Evolutionary conservation across 2,113 vertebrate genomes (phyloP).

Genomic region (Chaetodon trifascialis): DNA sequence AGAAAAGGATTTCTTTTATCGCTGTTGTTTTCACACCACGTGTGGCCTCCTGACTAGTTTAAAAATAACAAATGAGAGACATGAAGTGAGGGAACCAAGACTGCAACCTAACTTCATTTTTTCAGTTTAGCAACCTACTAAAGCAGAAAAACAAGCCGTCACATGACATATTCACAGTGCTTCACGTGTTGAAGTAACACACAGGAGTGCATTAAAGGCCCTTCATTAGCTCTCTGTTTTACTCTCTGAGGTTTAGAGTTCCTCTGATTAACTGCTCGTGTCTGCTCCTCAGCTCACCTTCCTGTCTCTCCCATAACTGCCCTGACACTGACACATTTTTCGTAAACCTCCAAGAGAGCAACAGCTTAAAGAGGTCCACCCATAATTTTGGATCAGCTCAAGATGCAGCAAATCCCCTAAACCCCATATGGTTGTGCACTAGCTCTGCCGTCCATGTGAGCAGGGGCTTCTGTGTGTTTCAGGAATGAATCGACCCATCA

Average conservation of each 20-base stretch:
- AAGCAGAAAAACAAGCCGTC: background rate
- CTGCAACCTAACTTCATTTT: background rate
- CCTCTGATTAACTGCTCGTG: too few species aligned
- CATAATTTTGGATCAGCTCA: conserved; percentile 55
- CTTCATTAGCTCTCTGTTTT: background rate
- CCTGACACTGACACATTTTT: too few species aligned
- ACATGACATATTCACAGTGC: background rate
- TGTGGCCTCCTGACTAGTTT: background rate
- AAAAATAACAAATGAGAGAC: background rate
- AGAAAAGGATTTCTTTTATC: background rate
- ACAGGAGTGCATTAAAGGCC: background rate
- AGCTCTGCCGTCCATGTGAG: conserved; percentile 22
- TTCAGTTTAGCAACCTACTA: background rate
- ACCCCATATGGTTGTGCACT: conserved; percentile 29
- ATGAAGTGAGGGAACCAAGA: background rate
- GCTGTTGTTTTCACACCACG: background rate
- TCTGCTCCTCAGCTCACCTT: background rate
- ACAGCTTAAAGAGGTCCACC: conserved; percentile 28
- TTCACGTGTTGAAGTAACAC: background rate
- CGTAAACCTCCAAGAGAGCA: too few species aligned
- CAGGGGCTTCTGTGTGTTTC: background rate
- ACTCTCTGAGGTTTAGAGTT: background rate
- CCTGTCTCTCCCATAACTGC: background rate
- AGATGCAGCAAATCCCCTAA: conserved; percentile 45
- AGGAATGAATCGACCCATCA: background rate